phyloP scores from a whole-genome alignment of 2,888 invertebrate genomes.

The Zelleria hepariella region DNA sequence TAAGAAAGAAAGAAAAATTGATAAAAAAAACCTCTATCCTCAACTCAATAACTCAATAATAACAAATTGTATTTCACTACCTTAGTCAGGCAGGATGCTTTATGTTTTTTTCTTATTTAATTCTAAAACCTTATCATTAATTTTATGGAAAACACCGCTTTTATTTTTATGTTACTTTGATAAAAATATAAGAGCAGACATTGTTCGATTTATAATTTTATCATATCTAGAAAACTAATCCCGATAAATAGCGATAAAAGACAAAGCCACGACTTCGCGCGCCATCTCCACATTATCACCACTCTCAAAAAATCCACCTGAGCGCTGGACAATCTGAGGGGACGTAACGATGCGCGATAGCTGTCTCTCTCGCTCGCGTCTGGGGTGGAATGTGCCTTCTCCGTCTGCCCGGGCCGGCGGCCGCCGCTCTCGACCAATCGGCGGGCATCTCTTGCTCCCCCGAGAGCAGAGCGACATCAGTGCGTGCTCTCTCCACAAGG shows the following conservation, averaged over 20 bases:
- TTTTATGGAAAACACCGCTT: no score
- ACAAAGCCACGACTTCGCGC: conserved; percentile 32
- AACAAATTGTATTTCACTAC: no score
- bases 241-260: conserved; percentile 24
- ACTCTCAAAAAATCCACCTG: conserved; percentile 50
- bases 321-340: conserved; percentile 59
- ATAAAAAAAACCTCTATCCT: no score
- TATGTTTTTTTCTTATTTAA: no score
- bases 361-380: conserved; percentile 54
- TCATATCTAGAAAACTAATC: conserved; percentile 34
- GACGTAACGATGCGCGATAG: conserved; percentile 54
- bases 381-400: conserved; percentile 56
- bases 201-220: conserved; percentile 29
- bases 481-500: conserved; percentile 69
- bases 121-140: no score
- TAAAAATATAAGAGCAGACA: no score
- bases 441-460: conserved; percentile 68
- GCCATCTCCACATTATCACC: conserved; percentile 66
- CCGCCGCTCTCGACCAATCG: conserved; percentile 64
- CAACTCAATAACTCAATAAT: no score
- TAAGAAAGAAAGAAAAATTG: no score
- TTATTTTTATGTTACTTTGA: no score
- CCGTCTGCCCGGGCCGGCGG: conserved; percentile 52
- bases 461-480: conserved; percentile 69
- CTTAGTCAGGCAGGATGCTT: no score